These are phyloP conservation scores for Lissocephala sabroskyi DNA, from an alignment of 2,888 invertebrate species.

Conservation along the genomic window DNA sequence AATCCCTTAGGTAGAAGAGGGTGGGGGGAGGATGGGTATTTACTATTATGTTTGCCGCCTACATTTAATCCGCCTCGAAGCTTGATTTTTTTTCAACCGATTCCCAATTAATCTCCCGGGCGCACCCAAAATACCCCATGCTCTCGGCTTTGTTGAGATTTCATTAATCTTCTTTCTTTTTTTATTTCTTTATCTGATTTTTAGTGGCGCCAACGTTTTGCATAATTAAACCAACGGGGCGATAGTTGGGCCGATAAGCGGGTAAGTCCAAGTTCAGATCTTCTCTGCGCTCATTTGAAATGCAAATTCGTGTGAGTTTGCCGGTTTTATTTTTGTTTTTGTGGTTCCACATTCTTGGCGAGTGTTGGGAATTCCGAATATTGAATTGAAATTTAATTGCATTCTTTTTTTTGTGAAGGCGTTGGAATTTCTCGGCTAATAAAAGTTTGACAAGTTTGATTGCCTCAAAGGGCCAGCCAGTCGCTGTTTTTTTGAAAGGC, in stretches of 20 bases:
- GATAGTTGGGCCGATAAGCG: slow-evolving; percentile 10
- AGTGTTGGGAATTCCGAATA: not conserved
- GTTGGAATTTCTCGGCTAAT: not conserved
- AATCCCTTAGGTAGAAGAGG: no score
- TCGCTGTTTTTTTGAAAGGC: no score
- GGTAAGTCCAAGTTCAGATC: slow-evolving; percentile 27
- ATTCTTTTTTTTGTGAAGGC: not conserved
- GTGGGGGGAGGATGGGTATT: no score
- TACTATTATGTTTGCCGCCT: no score
- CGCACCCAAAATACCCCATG: no score
- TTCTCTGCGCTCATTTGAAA: not conserved
- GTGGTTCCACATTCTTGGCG: not conserved
- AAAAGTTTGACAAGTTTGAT: not conserved
- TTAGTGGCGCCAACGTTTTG: slow-evolving; percentile 52
- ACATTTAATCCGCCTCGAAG: no score
- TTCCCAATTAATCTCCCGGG: no score
- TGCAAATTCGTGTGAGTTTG: not conserved
- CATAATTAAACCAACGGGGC: slow-evolving; percentile 45
- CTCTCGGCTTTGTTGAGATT: no score
- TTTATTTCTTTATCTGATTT: slow-evolving; percentile 19
- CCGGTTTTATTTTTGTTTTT: no score
- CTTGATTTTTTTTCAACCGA: no score
- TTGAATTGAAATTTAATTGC: not conserved
- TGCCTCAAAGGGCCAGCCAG: no score
- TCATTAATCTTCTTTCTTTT: slow-evolving; percentile 4